These are phyloP conservation scores for Pterobdella sp. DNA, from an alignment of 2,888 invertebrate genomes.

Conservation along the genomic window DNA sequence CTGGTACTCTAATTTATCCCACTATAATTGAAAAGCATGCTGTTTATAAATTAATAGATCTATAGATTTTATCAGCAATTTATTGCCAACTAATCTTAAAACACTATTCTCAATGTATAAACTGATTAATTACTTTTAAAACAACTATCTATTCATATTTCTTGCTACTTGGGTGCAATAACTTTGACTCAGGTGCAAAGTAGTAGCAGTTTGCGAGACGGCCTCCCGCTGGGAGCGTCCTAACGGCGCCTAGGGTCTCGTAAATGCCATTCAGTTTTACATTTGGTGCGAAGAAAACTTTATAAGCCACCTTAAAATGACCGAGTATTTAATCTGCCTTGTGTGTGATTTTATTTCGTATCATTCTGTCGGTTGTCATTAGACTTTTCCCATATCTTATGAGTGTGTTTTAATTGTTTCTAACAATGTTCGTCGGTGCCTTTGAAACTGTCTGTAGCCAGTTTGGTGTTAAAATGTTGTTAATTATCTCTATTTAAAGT, in stretches of 20 bases:
- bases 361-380: background rate
- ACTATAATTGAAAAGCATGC: too few species aligned
- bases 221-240: background rate
- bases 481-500: background rate
- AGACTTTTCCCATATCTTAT: background rate
- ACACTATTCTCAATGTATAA: too few species aligned
- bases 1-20: too few species aligned
- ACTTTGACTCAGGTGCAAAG: background rate
- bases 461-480: background rate
- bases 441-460: background rate
- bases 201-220: background rate
- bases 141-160: too few species aligned
- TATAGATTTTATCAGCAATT: too few species aligned
- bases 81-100: too few species aligned
- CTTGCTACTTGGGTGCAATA: background rate
- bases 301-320: background rate
- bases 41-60: too few species aligned
- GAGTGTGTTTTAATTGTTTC: background rate
- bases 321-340: background rate
- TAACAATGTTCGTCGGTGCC: background rate
- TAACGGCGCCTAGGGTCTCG: background rate
- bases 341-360: background rate
- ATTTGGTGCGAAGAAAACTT: background rate
- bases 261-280: background rate
- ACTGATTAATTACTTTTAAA: too few species aligned